phyloP scores from a whole-genome alignment of 2,888 invertebrate genomes.

The Pelosia muscerda region DNA sequence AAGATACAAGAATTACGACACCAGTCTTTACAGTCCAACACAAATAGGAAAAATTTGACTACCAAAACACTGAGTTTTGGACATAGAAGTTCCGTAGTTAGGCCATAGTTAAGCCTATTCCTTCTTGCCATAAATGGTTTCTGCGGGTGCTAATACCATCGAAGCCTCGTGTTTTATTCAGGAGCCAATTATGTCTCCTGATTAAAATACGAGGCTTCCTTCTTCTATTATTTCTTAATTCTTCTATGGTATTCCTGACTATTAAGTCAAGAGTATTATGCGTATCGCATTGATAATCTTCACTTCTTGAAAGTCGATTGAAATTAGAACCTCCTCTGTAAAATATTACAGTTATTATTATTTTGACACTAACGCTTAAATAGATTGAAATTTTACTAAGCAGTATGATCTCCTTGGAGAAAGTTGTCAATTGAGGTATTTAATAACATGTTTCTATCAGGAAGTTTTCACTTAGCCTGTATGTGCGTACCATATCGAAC shows the following conservation, averaged over 20 bases:
- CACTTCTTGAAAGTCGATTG: neutral
- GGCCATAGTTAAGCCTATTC: neutral
- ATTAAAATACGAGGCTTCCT: too few species aligned
- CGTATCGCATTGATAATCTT: too few species aligned
- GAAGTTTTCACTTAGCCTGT: neutral
- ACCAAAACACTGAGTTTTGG: too few species aligned
- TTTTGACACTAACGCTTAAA: neutral
- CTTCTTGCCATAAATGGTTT: neutral
- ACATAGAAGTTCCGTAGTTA: too few species aligned
- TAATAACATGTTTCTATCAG: constrained; percentile 1
- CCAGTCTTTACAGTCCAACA: too few species aligned
- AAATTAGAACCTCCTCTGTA: neutral
- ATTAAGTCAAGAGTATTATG: too few species aligned
- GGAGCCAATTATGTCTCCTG: too few species aligned
- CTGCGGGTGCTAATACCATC: neutral
- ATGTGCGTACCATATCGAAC: neutral
- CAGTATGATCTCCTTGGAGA: neutral
- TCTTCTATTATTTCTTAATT: too few species aligned
- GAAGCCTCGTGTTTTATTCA: neutral
- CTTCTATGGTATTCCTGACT: too few species aligned
- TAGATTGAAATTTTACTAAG: neutral
- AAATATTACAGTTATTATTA: neutral
- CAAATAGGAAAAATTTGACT: too few species aligned
- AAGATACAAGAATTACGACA: too few species aligned
- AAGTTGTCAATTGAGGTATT: constrained; percentile 1